Percentiles rank a stretch among this genome's conserved stretches.
These are phyloP conservation scores for Ptychoptera contaminata DNA, from an alignment of 2,888 invertebrate species.

Conservation along the genomic window DNA sequence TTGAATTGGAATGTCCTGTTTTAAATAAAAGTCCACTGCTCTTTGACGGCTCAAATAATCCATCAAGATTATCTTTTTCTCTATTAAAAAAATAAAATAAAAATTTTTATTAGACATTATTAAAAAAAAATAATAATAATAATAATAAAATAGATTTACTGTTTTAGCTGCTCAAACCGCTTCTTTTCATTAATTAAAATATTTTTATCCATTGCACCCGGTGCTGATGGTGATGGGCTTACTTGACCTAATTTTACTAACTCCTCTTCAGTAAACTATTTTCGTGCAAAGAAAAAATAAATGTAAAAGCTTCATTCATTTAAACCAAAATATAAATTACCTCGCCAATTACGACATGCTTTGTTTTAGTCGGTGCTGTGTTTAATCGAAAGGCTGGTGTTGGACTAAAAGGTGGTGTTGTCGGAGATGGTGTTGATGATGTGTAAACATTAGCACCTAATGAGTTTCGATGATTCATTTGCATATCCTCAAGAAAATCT, in stretches of 20 bases:
- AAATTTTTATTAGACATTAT: no score
- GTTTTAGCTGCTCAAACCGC: not conserved
- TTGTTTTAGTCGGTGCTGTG: slow-evolving; percentile 32
- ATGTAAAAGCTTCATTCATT: slow-evolving; percentile 6
- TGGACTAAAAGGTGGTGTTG: slow-evolving; percentile 33
- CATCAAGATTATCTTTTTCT: no score
- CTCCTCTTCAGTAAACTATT: slow-evolving; percentile 24
- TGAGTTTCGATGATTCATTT: slow-evolving; percentile 22
- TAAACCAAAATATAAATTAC: slow-evolving; percentile 21
- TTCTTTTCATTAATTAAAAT: not conserved
- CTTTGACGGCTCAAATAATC: no score
- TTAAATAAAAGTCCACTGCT: no score
- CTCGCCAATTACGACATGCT: slow-evolving; percentile 15
- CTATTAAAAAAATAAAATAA: not conserved
- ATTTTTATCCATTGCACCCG: slow-evolving; percentile 18
- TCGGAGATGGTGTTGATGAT: slow-evolving; percentile 12
- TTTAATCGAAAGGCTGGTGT: slow-evolving; percentile 41
- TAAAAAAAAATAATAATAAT: not conserved
- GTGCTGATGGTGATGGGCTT: slow-evolving; percentile 34
- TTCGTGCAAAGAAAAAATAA: slow-evolving; percentile 22
- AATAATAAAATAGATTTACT: not conserved
- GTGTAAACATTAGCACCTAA: slow-evolving; percentile 16
- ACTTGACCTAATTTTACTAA: slow-evolving; percentile 23
- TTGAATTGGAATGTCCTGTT: slow-evolving; percentile 8
- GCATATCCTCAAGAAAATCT: slow-evolving; percentile 34